Percentiles rank a stretch among this genome's conserved stretches.
Evolutionary conservation across 23 tunicate genomes (phyloP).

Genomic region (Styela plicata): DNA sequence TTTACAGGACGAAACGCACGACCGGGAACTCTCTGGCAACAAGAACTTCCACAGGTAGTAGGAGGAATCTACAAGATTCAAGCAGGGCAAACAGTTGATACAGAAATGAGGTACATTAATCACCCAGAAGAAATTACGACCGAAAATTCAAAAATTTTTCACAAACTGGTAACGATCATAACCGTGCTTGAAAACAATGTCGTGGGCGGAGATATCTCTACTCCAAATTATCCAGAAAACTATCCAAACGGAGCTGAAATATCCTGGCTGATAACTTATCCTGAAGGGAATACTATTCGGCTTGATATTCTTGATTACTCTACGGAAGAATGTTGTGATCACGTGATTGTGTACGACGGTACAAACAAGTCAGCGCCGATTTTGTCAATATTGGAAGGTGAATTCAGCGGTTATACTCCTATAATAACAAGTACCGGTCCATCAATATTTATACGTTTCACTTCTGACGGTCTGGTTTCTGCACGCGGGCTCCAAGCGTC

Average conservation of each 20-base stretch:
- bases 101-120: not conserved
- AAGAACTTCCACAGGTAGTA: not conserved
- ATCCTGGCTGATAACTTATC: constrained; percentile 2
- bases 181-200: not conserved
- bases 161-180: not conserved
- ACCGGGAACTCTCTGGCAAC: too few species aligned
- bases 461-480: constrained; percentile 4
- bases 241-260: constrained; percentile 7
- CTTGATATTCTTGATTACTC: not conserved
- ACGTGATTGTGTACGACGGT: constrained; percentile 24
- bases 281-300: not conserved
- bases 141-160: not conserved
- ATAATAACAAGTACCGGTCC: not conserved
- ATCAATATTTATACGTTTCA: constrained; percentile 2
- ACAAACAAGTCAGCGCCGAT: not conserved
- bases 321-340: constrained; percentile 8
- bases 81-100: not conserved
- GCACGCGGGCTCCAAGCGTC: constrained; percentile 1
- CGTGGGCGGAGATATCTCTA: not conserved
- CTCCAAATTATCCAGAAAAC: not conserved
- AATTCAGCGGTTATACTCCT: not conserved
- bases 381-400: not conserved
- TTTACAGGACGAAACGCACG: too few species aligned
- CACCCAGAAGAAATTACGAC: not conserved
- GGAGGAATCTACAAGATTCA: not conserved